Percentiles rank a stretch among this genome's conserved stretches.
phyloP scores from a whole-genome alignment of 2,888 invertebrate genomes.

The Campoplex capitator region DNA sequence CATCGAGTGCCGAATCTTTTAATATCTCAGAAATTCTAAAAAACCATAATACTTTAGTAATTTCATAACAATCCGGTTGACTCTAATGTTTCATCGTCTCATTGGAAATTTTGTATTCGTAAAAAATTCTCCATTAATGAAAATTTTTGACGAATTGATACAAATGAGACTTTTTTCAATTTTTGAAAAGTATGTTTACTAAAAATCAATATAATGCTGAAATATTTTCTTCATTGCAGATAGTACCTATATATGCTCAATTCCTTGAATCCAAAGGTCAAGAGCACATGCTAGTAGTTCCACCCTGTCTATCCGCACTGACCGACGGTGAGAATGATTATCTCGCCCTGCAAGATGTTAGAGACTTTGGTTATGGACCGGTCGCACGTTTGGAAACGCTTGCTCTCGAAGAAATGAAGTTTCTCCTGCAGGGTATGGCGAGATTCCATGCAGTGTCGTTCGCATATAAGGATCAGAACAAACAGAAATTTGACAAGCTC shows the following conservation, averaged over 20 bases:
- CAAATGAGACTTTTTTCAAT: no score
- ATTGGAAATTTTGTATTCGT: no score
- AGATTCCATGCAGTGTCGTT: conserved; percentile 85
- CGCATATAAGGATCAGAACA: conserved; percentile 83
- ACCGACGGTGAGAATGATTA: conserved; percentile 84
- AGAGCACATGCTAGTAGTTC: conserved; percentile 73
- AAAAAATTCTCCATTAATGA: no score
- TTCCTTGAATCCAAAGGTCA: conserved; percentile 76
- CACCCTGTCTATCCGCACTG: conserved; percentile 80
- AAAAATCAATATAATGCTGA: background rate
- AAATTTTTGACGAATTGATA: no score
- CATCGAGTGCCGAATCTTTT: no score
- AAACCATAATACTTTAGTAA: no score
- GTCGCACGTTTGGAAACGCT: conserved; percentile 79
- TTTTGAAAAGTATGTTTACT: background rate
- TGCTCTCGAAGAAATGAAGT: conserved; percentile 77
- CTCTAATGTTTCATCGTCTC: no score
- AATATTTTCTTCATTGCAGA: conserved; percentile 69
- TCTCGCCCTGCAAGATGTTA: conserved; percentile 84
- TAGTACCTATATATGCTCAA: conserved; percentile 77
- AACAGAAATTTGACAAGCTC: conserved; percentile 79
- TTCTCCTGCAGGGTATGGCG: conserved; percentile 83
- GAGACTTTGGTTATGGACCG: conserved; percentile 79
- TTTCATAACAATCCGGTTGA: no score
- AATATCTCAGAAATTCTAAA: no score